Conservation (phyloP, 2,113 vertebrate species). For the Aptenodytes forsteri region DNA sequence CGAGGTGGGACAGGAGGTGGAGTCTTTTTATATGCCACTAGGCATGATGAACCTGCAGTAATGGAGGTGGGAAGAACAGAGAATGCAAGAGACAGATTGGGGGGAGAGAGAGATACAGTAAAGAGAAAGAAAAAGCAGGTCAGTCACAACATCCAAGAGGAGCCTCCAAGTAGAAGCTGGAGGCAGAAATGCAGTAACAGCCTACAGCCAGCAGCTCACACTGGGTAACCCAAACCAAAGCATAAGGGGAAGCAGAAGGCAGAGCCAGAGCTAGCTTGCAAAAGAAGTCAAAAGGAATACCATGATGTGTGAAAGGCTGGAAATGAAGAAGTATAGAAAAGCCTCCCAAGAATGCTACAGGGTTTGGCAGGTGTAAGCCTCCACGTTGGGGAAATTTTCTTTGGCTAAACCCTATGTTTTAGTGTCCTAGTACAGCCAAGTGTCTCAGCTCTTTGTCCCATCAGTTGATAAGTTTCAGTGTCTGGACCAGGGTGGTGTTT, state of each 20-base stretch:
- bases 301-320: conserved; percentile 18
- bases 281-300: conserved; percentile 44
- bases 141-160: conserved; percentile 36
- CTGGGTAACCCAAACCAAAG: conserved; percentile 45
- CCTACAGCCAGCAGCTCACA: conserved; percentile 50
- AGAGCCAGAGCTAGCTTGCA: conserved; percentile 61
- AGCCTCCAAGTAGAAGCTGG: conserved; percentile 22
- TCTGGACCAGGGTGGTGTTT: conserved; percentile 21
- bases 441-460: conserved; percentile 45
- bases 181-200: conserved; percentile 49
- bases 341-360: conserved; percentile 10
- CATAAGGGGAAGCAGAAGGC: conserved; percentile 1
- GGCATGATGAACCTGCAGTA: conserved; percentile 89
- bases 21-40: conserved; percentile 95
- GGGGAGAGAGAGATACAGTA: neutral
- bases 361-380: conserved; percentile 1
- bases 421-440: conserved; percentile 32
- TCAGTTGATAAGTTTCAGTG: conserved; percentile 38
- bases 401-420: conserved; percentile 21
- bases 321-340: conserved; percentile 34
- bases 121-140: conserved; percentile 62
- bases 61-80: conserved; percentile 5
- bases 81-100: neutral
- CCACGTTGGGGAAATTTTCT: neutral
- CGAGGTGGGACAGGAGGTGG: conserved; percentile 97